These are phyloP conservation scores for Dinothrombium tinctorium DNA, from an alignment of 1,140 invertebrate species.

Conservation along the genomic window DNA sequence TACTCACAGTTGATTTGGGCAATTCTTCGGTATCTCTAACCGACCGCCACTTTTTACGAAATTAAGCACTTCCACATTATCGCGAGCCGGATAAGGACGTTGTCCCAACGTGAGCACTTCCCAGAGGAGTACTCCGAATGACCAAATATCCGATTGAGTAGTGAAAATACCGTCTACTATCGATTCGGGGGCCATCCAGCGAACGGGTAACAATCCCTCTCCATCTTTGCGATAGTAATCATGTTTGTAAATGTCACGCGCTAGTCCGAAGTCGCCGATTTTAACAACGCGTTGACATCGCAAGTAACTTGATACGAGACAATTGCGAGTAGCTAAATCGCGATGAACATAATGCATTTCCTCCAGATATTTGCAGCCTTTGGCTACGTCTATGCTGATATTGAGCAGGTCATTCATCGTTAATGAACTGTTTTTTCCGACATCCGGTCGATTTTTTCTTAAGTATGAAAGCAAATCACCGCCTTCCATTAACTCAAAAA, in stretches of 20 bases:
- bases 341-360: slow-evolving; percentile 84
- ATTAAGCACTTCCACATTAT: slow-evolving; percentile 16
- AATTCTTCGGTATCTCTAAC: neutral
- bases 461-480: slow-evolving; percentile 80
- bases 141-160: slow-evolving; percentile 59
- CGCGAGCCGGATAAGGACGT: slow-evolving; percentile 18
- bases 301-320: slow-evolving; percentile 50
- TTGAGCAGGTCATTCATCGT: slow-evolving; percentile 54
- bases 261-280: slow-evolving; percentile 97
- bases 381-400: slow-evolving; percentile 82
- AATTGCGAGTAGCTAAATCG: slow-evolving; percentile 81
- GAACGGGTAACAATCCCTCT: slow-evolving; percentile 51
- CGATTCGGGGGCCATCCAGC: slow-evolving; percentile 78
- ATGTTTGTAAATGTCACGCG: slow-evolving; percentile 25
- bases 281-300: slow-evolving; percentile 43
- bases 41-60: slow-evolving; percentile 8
- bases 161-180: slow-evolving; percentile 51
- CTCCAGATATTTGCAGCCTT: slow-evolving; percentile 71
- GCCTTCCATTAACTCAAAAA: slow-evolving; percentile 92
- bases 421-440: slow-evolving; percentile 21
- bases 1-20: neutral
- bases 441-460: slow-evolving; percentile 19
- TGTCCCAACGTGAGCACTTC: slow-evolving; percentile 25
- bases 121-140: slow-evolving; percentile 54
- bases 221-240: slow-evolving; percentile 30